Conservation (phyloP, 2,113 vertebrate genomes). For the Pipa parva region DNA sequence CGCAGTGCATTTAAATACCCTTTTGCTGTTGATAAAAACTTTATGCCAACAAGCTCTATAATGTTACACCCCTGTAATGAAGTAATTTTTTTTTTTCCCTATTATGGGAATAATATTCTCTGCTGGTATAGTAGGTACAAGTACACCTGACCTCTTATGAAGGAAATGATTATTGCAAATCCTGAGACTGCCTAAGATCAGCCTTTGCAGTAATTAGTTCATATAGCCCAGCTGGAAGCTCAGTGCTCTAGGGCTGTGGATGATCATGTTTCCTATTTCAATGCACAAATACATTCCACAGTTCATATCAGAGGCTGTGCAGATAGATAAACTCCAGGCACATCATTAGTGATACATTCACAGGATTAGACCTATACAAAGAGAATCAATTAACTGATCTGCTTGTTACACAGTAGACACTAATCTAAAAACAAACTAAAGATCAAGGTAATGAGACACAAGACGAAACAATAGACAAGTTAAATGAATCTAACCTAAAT, state of each 20-base stretch:
- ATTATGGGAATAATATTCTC: no score
- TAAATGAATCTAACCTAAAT: conserved; percentile 8
- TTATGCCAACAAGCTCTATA: no score
- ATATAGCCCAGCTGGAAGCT: neutral
- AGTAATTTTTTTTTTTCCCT: no score
- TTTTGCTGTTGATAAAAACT: no score
- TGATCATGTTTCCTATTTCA: neutral
- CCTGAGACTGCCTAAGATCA: neutral
- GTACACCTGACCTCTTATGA: neutral
- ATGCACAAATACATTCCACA: neutral
- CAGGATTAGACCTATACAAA: conserved; percentile 10
- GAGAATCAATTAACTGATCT: conserved; percentile 6
- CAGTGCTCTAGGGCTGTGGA: neutral
- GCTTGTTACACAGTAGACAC: neutral
- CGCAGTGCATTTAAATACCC: no score
- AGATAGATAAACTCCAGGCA: neutral
- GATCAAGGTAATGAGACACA: conserved; percentile 5
- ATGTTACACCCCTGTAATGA: no score
- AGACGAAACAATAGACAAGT: conserved; percentile 13
- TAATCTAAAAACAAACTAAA: neutral
- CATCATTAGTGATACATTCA: neutral
- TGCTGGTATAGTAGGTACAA: neutral
- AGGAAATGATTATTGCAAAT: neutral
- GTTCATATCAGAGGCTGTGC: neutral
- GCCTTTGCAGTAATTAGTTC: neutral